phyloP scores from a whole-genome alignment of 1,140 invertebrate species.

The Bombus terrestris region DNA sequence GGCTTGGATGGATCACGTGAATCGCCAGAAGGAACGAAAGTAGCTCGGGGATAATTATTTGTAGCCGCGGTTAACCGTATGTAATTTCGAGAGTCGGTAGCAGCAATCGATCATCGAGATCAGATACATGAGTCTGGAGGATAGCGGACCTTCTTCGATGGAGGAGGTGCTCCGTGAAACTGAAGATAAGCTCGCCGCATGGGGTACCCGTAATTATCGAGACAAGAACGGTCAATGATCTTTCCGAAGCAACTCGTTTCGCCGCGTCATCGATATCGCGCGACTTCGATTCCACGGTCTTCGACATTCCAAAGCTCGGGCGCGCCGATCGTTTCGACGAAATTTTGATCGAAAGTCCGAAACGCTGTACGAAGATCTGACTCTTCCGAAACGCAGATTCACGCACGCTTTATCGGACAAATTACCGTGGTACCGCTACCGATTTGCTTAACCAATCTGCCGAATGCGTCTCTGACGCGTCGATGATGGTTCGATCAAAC shows the following conservation, averaged over 20 bases:
- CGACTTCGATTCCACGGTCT: slow-evolving; percentile 19
- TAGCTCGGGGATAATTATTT: slow-evolving; percentile 66
- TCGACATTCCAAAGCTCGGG: background rate
- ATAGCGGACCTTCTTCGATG: slow-evolving; percentile 49
- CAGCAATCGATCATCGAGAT: slow-evolving; percentile 73
- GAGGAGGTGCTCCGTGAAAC: slow-evolving; percentile 54
- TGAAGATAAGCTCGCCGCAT: slow-evolving; percentile 72
- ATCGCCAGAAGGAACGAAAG: slow-evolving; percentile 59
- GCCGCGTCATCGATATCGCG: slow-evolving; percentile 66
- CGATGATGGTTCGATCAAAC: slow-evolving; percentile 6
- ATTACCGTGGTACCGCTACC: background rate
- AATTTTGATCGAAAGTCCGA: too few relatives aligned
- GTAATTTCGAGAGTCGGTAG: slow-evolving; percentile 72
- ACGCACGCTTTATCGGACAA: background rate
- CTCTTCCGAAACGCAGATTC: background rate
- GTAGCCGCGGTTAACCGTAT: slow-evolving; percentile 66
- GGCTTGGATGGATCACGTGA: slow-evolving; percentile 53
- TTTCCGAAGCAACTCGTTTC: slow-evolving; percentile 60
- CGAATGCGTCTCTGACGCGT: background rate
- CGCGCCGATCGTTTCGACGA: background rate
- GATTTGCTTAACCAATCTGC: background rate
- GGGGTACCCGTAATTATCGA: slow-evolving; percentile 74
- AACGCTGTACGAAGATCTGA: background rate
- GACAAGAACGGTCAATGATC: slow-evolving; percentile 72
- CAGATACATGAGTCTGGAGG: slow-evolving; percentile 58